Base-by-base conservation (phyloP, 2,888 invertebrate species). In the Aphodius granarius region DNA sequence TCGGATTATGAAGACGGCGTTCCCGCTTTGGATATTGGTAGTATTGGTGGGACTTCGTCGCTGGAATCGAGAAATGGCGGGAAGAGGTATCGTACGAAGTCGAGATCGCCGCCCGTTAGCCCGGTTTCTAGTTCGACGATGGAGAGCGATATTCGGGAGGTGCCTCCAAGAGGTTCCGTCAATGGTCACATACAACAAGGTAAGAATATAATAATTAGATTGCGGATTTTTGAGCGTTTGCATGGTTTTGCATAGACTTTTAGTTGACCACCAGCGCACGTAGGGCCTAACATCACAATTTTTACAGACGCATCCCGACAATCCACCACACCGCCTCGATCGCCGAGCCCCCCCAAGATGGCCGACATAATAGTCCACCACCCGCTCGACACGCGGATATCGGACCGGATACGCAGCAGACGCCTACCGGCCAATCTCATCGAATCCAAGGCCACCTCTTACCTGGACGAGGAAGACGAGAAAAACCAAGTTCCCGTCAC, bases 381-480 rank as follows among this genome's bases (percentile, higher is more conserved):
- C 73, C 81, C 81, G 5, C 15, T 76, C 16, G 85, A 86, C 77
- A 86, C 85, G 0, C 78, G 85, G 79, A 86, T 86, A 70, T 85
- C 86, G 0, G 86, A 86, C 75, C 79, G 85, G 75, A 86, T 86
- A 72, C 83, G 81, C 78, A 81, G 78, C 62, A 80, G 86, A 13
- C 65, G 75, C 17, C 43, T 75, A 62, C 20, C 73, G 5, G 21
- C 20, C 6, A 43, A 43, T 13, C 43, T 43, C 6, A 6, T 9
- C 2, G 43, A 43, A 13, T 3, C 43, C 43, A 43, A 43, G 43
- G 43, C 43, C 43, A 43, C 43, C 43, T 43, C 43, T 13, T 43
- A 43, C 43, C 43, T 43, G 13, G 43, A 3, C 43, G 43, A 43
- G 13, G 43, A 43, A 1, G 43, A 43, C 6, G 2, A 43, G 13